A percentile compares a stretch with the other conserved stretches of the same genome.
phyloP scores from a whole-genome alignment of 2,888 invertebrate species.

The Leptinotarsa haldemani region DNA sequence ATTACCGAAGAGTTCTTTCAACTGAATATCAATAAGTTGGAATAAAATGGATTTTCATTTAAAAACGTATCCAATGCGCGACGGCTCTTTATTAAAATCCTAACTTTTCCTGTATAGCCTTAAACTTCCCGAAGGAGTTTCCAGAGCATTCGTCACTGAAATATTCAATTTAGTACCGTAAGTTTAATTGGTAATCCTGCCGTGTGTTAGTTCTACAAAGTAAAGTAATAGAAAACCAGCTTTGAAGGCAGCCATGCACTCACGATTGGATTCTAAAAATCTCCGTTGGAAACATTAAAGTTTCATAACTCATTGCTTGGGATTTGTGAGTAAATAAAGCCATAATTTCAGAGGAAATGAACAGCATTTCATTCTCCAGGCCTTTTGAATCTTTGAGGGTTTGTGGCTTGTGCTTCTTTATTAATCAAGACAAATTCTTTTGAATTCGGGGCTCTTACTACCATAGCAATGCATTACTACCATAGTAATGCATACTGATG shows the following conservation, averaged over 20 bases:
- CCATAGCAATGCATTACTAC: too few relatives aligned
- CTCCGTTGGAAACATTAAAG: constrained; percentile 9
- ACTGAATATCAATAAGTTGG: not conserved
- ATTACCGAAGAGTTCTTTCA: not conserved
- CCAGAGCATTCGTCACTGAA: constrained; percentile 11
- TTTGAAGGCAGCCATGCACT: constrained; percentile 7
- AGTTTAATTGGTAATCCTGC: constrained; percentile 15
- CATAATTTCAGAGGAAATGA: constrained; percentile 36
- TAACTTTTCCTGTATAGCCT: not conserved
- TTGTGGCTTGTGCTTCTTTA: not conserved
- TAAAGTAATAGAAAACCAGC: constrained; percentile 21
- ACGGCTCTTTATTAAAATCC: not conserved
- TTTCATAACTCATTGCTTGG: constrained; percentile 36
- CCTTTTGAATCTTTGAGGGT: constrained; percentile 29
- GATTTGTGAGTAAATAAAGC: constrained; percentile 35
- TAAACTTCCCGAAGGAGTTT: constrained; percentile 2
- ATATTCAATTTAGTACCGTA: constrained; percentile 1
- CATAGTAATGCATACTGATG: too few relatives aligned
- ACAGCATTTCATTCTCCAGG: constrained; percentile 32
- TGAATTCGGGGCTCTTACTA: not conserved
- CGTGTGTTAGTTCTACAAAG: constrained; percentile 7
- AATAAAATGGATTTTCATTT: not conserved
- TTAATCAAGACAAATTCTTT: not conserved
- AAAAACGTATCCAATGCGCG: not conserved
- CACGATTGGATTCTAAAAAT: constrained; percentile 14